Evolutionary conservation across 2,888 invertebrate species (phyloP).

Genomic region (Baronia brevicornis): DNA sequence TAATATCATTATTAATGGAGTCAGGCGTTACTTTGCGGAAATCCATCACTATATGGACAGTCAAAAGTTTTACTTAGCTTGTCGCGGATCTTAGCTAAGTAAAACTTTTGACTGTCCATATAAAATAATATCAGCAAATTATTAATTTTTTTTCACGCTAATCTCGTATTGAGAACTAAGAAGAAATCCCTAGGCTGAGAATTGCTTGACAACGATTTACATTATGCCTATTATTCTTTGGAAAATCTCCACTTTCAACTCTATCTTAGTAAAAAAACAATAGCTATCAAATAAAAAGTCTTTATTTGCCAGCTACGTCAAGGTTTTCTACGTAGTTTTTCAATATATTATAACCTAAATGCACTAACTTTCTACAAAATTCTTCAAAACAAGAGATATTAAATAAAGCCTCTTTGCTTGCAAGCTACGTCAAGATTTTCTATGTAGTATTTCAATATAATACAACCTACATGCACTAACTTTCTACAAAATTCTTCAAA

Average conservation of each 20-base stretch:
- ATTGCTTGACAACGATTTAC: too few species aligned
- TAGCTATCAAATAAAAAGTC: conserved; percentile 32
- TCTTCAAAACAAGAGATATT: conserved; percentile 18
- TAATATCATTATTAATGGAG: too few species aligned
- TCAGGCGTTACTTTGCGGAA: too few species aligned
- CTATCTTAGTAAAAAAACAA: conserved; percentile 32
- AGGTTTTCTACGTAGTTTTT: conserved; percentile 21
- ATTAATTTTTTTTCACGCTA: too few species aligned
- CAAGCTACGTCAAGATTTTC: conserved; percentile 22
- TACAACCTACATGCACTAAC: conserved; percentile 6
- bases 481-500: neutral
- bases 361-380: conserved; percentile 2
- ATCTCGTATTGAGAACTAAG: too few species aligned
- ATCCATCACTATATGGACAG: too few species aligned
- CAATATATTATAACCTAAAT: conserved; percentile 10
- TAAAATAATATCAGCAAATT: too few species aligned
- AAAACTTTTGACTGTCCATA: too few species aligned
- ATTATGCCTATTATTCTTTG: too few species aligned
- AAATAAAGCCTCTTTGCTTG: conserved; percentile 38
- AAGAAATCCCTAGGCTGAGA: too few species aligned
- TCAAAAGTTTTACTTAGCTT: too few species aligned
- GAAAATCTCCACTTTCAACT: conserved; percentile 36
- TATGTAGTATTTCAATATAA: conserved; percentile 14
- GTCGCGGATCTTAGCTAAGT: too few species aligned
- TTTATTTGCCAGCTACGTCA: conserved; percentile 29